Base-by-base conservation (phyloP, 2,888 invertebrate species). In the Emmelina monodactyla region DNA sequence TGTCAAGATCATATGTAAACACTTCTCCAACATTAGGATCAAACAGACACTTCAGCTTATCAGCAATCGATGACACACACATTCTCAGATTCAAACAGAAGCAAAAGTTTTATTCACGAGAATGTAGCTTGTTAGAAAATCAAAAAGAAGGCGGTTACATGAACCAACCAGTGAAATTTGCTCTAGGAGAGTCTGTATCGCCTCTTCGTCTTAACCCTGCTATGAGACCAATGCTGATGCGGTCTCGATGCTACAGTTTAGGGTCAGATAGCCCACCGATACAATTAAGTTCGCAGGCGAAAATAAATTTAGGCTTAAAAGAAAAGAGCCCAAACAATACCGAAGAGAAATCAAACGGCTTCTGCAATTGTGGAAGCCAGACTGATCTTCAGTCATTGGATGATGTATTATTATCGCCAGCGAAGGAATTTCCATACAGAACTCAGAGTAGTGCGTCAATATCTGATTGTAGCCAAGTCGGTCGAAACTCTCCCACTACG, bases 311-410 rank as follows among this genome's bases (percentile, higher is more conserved):
- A 32, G 88, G 88, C 10, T 70, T 87, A 44, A 82, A 81, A 42
- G 75, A 76, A 53, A 55, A 68, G n/a, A 81, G 79, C 44, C 66
- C 71, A 2, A 73, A 65, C 50, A 68, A 64, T 47, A 43, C 61
- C 41, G 49, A 53, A 38, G 68, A 67, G 45, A 61, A 78, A 47
- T 47, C 54, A n/a, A 64, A 59, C 44, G 66, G 67, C 35, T 86
- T 87, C 49, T 85, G 88, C 51, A 86, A 87, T 45, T 89, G 88
- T 53, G 86, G 88, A 45, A 89, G 89, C 58, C 88, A 88, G 60
- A 88, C 87, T 9, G 89, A 89, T 46, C 65, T 87, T 31, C 84
- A 84, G 43, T 88, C 87, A 0, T 62, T 87, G 37, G 88, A 88
- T 30, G 81, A 81, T 46, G 65, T 65, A n/a, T 68, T 71, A 62